Evolutionary conservation across 2,797 vertebrate genomes (phyloP), one percentile per base, ranked within the genome.

Genomic region (Ptychobarbus kaznakovi): DNA sequence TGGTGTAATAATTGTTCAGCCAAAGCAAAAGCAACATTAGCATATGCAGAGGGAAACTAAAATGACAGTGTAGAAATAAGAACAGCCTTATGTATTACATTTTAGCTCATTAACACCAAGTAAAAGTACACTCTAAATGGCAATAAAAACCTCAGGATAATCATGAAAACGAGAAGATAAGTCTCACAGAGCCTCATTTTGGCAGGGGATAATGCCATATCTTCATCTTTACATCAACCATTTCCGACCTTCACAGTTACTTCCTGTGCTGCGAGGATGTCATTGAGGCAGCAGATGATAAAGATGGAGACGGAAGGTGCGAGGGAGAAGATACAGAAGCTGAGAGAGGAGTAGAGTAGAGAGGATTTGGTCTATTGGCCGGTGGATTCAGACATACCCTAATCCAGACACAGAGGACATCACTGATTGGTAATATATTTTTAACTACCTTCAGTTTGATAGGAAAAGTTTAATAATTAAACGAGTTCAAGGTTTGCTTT

Each of bases 231-330:
- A 32, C 66, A 72, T 18, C 13, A 44, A 11, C 46, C 74, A 16
- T 28, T 68, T 83, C 8, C 1, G 80, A 20, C 80, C 49, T 25
- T 15, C 83, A 22, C 79, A 97, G 96, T 89, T 97, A 96, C 91
- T 97, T 97, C 91, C 91, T 97, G 69, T 97, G 96, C 90, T 96
- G 92, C n/a, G 93, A 96, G 86, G 95, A 96, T 22, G 88, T 93
- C 6, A 90, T 90, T 78, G 89, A 92, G 6, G 28, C 70, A 6
- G 73, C 3, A 76, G 83, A 53, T 81, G 66, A 16, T 7, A 5
- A 74, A 63, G 44, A 80, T 28, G 70, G 88, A 83, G 40, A 86
- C 1, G 79, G 69, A 63, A 68, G 61, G 8, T 35, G 11, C 4
- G n/a, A 46, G 18, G 28, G 16, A 80, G 83, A 84, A 38, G 44